Percentiles rank a stretch among this genome's conserved stretches.
phyloP scores from a whole-genome alignment of 1,140 invertebrate genomes.

The Drosophila bifasciata region DNA sequence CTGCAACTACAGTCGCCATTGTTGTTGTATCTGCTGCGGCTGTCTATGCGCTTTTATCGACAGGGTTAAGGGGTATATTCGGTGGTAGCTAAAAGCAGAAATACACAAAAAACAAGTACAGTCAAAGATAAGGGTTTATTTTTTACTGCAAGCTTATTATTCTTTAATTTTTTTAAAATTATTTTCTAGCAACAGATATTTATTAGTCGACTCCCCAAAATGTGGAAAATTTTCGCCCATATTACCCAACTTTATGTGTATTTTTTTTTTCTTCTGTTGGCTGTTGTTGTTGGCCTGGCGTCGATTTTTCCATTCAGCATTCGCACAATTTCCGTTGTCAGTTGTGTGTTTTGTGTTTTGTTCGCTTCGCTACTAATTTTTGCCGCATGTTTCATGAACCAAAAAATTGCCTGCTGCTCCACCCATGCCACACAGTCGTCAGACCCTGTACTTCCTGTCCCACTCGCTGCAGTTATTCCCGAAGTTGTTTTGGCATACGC shows the following conservation, averaged over 20 bases:
- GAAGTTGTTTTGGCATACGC: slow-evolving; percentile 58
- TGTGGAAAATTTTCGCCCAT: background rate
- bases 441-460: background rate
- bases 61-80: slow-evolving; percentile 5
- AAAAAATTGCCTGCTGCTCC: slow-evolving; percentile 51
- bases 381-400: slow-evolving; percentile 73
- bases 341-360: slow-evolving; percentile 54
- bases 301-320: slow-evolving; percentile 36
- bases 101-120: background rate
- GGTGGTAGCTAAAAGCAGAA: background rate
- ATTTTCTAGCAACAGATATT: too few species aligned
- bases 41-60: background rate
- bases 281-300: slow-evolving; percentile 8
- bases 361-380: slow-evolving; percentile 69
- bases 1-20: slow-evolving; percentile 7
- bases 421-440: slow-evolving; percentile 6
- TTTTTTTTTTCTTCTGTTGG: background rate
- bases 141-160: too few species aligned
- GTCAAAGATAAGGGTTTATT: too few species aligned
- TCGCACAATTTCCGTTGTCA: slow-evolving; percentile 65
- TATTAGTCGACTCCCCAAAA: background rate
- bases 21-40: background rate
- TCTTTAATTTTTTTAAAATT: too few species aligned
- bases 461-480: background rate
- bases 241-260: background rate